Percentiles rank a stretch among this genome's conserved stretches.
Evolutionary conservation across 2,113 vertebrate genomes (phyloP).

Genomic region (Guaruba guarouba): DNA sequence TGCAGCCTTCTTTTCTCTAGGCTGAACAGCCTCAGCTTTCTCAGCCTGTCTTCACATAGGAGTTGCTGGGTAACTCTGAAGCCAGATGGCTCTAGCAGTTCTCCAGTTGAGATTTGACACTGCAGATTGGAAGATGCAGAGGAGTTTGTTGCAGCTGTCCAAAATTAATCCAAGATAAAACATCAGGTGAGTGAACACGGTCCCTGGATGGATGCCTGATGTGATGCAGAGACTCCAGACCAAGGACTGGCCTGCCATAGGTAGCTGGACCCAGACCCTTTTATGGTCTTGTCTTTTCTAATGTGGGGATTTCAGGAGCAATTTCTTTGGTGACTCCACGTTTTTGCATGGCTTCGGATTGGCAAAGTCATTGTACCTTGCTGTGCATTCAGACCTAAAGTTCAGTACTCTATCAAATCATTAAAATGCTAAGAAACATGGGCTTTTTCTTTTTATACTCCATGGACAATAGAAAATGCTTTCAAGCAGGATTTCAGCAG

Average conservation of each 20-base stretch:
- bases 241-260: neutral
- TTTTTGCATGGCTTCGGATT: fast-evolving
- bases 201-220: neutral
- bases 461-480: neutral
- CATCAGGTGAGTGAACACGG: neutral
- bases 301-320: neutral
- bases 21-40: neutral
- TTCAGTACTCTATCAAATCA: neutral
- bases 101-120: neutral
- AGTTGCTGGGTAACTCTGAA: neutral
- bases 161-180: neutral
- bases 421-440: neutral
- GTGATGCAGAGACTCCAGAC: neutral
- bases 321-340: fast-evolving
- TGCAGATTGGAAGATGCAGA: neutral
- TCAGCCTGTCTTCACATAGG: neutral
- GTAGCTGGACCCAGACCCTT: neutral
- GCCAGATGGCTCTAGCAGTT: fast-evolving
- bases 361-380: neutral
- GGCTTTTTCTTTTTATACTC: neutral
- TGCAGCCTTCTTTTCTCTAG: neutral
- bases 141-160: neutral
- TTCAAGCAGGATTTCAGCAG: neutral
- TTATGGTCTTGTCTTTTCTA: neutral
- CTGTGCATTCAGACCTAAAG: neutral